Base-by-base conservation (phyloP, 2,888 invertebrate species). In the Nipponacmea schrenckii region DNA sequence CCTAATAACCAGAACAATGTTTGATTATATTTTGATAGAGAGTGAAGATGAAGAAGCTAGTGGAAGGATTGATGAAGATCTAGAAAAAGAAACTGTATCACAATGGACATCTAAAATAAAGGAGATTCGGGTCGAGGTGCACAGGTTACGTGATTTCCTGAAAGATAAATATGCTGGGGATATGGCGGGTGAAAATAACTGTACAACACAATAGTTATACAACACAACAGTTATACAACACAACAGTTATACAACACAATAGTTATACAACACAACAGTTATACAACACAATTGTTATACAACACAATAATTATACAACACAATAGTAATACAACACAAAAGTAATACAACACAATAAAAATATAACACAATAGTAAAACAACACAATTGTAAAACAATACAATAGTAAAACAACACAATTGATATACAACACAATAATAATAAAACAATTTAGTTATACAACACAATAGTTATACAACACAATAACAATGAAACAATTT, bases 141-240 rank as follows among this genome's bases (percentile, higher is more conserved):
- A 86, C 75, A 80, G 80, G 39, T 77, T 87, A 24, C 74, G 87
- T n/a, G 83, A 79, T 24, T 79, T 81, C 74, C 82, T 87, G 62
- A 85, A 85, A 62, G 83, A 85, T 71, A 86, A 84, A 75, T 84
- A 83, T 68, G 87, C 87, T 2, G 85, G 86, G 64, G 85, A 87
- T 68, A 83, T 86, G 83, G 86, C 85, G 17, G 83, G 84, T 67
- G 86, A 85, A 64, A 75, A 85, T 7, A 84, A 82, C 71, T 87
- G 87, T 82, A 80, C 83, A 26, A 82, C 83, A 12, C 86, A 86
- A 76, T 86, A 64, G 65, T 74, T 31, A 45, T n/a, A n/a, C n/a
- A 68, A 24, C 48, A 39, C 39, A 50, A 27, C 31, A 26, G 46
- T n/a, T n/a, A n/a, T n/a, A 64, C 15, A 31, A 24, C 24, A 39